Percentiles rank a stretch among this genome's conserved stretches.
phyloP scores from a whole-genome alignment of 2,113 vertebrate genomes.

The Pycnonotus jocosus region DNA sequence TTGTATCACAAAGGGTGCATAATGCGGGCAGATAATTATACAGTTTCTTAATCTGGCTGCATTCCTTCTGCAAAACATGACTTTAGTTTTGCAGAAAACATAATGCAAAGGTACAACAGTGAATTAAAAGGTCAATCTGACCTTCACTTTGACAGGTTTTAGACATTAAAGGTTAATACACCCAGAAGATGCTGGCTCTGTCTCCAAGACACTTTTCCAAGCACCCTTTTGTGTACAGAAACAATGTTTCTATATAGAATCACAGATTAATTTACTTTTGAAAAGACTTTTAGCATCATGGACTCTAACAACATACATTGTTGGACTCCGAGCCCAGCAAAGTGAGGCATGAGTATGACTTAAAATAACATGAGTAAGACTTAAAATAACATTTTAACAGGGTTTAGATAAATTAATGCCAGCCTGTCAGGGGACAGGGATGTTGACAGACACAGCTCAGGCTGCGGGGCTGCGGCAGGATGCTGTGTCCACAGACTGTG shows the following conservation, averaged over 20 bases:
- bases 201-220: neutral
- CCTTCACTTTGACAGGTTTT: neutral
- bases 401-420: neutral
- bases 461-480: fast-evolving
- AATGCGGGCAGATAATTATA: neutral
- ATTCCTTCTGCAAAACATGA: neutral
- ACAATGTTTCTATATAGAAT: neutral
- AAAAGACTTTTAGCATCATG: neutral
- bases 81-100: neutral
- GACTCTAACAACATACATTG: fast-evolving
- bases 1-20: neutral
- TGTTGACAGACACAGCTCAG: neutral
- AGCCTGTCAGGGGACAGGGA: neutral
- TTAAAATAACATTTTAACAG: neutral
- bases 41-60: neutral
- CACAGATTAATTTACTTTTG: neutral
- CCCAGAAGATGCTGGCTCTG: neutral
- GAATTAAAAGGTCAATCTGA: conserved; percentile 17
- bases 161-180: neutral
- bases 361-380: no score
- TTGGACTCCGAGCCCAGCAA: fast-evolving
- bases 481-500: fast-evolving
- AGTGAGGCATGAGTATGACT: neutral
- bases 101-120: neutral
- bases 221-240: neutral